Percentiles rank a stretch among this genome's conserved stretches.
phyloP scores from a whole-genome alignment of 2,888 invertebrate species.

The Imbricaverruca yamaguchii region DNA sequence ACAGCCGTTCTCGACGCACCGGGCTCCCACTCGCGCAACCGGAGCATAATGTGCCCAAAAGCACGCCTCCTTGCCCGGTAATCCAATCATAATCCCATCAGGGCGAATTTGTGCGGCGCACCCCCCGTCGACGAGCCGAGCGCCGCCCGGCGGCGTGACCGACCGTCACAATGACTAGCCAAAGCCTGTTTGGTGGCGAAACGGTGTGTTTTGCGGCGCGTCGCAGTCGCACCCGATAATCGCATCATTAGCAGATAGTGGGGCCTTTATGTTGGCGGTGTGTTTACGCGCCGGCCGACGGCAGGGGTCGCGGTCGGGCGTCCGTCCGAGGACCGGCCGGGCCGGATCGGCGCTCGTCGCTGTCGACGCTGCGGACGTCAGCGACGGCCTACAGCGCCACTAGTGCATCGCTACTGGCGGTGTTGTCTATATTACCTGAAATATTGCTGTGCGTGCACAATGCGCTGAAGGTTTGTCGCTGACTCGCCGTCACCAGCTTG shows the following conservation, averaged over 20 bases:
- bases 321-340: background rate
- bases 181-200: background rate
- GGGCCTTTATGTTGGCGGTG: background rate
- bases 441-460: no score
- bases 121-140: background rate
- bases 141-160: background rate
- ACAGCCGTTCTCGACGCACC: background rate
- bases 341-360: background rate
- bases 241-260: slow-evolving; percentile 8
- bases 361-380: background rate
- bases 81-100: slow-evolving; percentile 20
- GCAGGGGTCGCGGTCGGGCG: background rate
- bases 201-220: slow-evolving; percentile 11
- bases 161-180: no score
- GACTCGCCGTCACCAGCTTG: no score
- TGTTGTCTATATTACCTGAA: no score
- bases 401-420: no score
- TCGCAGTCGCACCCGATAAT: background rate
- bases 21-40: background rate
- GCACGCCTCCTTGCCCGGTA: background rate
- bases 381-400: no score
- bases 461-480: no score
- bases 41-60: background rate
- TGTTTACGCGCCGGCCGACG: background rate
- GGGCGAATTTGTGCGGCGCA: background rate